Evolutionary conservation across 2,113 vertebrate genomes (phyloP), one percentile per base, ranked within the genome.

Genomic region (Megaceryle torquata): DNA sequence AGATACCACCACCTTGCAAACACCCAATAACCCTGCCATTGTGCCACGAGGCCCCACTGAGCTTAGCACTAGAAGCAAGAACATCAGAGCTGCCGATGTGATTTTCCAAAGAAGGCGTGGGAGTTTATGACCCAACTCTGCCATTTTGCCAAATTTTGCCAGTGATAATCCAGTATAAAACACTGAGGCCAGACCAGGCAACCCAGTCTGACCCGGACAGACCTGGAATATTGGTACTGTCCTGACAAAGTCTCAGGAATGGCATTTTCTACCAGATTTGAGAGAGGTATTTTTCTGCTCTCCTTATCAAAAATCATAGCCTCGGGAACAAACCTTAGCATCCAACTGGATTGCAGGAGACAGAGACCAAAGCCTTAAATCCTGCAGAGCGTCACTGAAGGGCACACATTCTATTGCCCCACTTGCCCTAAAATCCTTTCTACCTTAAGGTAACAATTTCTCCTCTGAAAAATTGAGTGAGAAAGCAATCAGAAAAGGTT

Each of bases 1-100:
- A 57, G 67, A 50, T 25, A 44, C 29, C 57, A 25, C 0, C 81
- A 16, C 61, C 44, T 28, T 3, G 5, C 37, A 63, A 41, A 56
- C 20, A 46, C 51, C 48, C 39, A 54, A 1, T 8, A 56, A n/a
- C 46, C 5, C 60, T 64, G 68, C 31, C 41, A 7, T 3, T 0
- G 0, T 33, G 60, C 22, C 76, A 26, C 1, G 3, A 22, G 79
- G 72, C 15, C 10, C 64, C 20, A 5, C 0, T 24, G 29, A 29
- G 65, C 48, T 83, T 35, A 28, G 25, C 51, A 13, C 22, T 5
- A 57, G n/a, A 46, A 68, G n/a, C 11, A 12, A 33, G 51, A 82
- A 50, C 56, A 60, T 78, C 29, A 50, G 56, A 80, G 56, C 15
- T 63, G 53, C n/a, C 43, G 15, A 21, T 70, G 31, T 1, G 12